Conservation (phyloP, 1,140 invertebrate genomes). For the Pseudomyrmex pallidus region DNA sequence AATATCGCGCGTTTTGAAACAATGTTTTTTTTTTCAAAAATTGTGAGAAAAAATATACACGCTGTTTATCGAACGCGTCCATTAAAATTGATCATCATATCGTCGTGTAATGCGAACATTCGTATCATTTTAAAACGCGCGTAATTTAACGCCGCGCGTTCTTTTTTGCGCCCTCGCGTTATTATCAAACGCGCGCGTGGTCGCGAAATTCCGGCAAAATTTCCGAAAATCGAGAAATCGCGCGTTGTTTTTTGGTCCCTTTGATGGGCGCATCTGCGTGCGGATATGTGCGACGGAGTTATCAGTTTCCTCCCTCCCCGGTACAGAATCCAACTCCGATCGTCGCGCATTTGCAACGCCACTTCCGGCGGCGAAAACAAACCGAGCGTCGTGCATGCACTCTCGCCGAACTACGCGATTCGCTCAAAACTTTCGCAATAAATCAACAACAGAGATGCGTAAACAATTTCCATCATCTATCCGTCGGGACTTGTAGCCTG, state of each 20-base stretch:
- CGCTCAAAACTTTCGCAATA: conserved; percentile 43
- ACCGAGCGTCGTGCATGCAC: not conserved
- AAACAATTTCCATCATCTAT: conserved; percentile 53
- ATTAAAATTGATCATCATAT: conserved; percentile 36
- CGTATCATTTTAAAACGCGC: conserved; percentile 2
- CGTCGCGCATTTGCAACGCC: conserved; percentile 31
- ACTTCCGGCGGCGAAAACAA: conserved; percentile 43
- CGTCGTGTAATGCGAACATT: not conserved
- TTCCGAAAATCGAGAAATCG: conserved; percentile 10
- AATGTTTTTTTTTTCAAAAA: too few species aligned
- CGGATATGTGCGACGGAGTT: conserved; percentile 44
- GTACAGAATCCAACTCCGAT: conserved; percentile 36
- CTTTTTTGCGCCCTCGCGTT: not conserved
- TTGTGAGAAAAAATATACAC: not conserved
- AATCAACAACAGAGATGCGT: conserved; percentile 52
- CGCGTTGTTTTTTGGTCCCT: conserved; percentile 7
- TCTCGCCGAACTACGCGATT: conserved; percentile 34
- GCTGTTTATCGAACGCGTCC: not conserved
- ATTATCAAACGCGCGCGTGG: conserved; percentile 14
- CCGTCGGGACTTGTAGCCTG: not conserved
- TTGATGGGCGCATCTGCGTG: conserved; percentile 43
- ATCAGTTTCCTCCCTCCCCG: not conserved
- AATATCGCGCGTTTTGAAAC: too few species aligned
- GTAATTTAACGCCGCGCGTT: not conserved
- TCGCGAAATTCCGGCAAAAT: not conserved